Percentiles rank a stretch among this genome's conserved stretches.
phyloP scores from a whole-genome alignment of 2,888 invertebrate species.

The Andrena dorsata region DNA sequence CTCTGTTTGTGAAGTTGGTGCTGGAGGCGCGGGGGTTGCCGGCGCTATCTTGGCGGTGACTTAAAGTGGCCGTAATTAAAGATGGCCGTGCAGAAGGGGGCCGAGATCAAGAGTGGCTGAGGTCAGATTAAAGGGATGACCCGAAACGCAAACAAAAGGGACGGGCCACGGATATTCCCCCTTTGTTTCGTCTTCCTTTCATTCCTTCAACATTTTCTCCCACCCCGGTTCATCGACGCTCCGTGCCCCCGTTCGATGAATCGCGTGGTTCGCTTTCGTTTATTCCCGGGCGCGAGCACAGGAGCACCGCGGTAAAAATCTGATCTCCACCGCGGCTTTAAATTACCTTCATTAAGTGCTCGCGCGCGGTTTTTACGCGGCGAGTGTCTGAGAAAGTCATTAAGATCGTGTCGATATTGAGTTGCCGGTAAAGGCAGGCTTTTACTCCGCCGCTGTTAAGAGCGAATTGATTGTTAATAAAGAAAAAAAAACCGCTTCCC shows the following conservation, averaged over 20 bases:
- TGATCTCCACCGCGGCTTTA: slow-evolving; percentile 71
- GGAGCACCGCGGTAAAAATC: slow-evolving; percentile 63
- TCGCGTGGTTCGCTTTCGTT: slow-evolving; percentile 55
- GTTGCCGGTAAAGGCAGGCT: slow-evolving; percentile 19
- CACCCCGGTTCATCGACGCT: not conserved
- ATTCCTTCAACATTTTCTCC: not conserved
- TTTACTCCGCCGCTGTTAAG: slow-evolving; percentile 42
- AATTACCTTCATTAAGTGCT: slow-evolving; percentile 73
- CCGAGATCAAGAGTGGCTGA: slow-evolving; percentile 36
- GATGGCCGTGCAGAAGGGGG: slow-evolving; percentile 67
- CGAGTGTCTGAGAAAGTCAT: slow-evolving; percentile 52
- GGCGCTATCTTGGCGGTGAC: slow-evolving; percentile 61
- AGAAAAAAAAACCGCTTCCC: slow-evolving; percentile 15
- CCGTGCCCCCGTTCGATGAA: slow-evolving; percentile 39
- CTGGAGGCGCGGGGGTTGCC: slow-evolving; percentile 15
- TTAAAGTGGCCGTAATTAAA: slow-evolving; percentile 80
- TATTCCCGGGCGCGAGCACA: slow-evolving; percentile 45
- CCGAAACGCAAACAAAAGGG: slow-evolving; percentile 50
- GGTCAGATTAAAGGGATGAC: slow-evolving; percentile 56
- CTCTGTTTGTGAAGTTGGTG: slow-evolving; percentile 47
- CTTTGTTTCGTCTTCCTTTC: slow-evolving; percentile 29
- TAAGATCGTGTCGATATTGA: slow-evolving; percentile 55
- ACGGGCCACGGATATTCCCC: slow-evolving; percentile 28
- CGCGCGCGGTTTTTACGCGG: slow-evolving; percentile 53
- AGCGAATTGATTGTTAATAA: slow-evolving; percentile 61